Conservation (phyloP, 2,113 vertebrate species). For the Hemiscyllium ocellatum region DNA sequence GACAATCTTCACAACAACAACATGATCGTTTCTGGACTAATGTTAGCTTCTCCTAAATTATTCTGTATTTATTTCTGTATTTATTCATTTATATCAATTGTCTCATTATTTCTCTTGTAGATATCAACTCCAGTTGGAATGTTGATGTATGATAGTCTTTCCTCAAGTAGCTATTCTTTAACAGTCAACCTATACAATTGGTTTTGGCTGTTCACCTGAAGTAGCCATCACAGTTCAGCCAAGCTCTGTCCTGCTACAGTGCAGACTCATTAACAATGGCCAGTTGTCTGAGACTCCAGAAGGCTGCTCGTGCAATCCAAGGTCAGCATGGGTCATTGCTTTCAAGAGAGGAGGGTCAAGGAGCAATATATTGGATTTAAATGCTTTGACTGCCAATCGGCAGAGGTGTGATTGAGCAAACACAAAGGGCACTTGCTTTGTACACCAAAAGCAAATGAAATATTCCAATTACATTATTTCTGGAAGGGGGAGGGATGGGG, state of each 20-base stretch:
- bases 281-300: not conserved
- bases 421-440: not conserved
- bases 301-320: not conserved
- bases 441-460: conserved; percentile 17
- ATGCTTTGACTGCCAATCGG: not conserved
- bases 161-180: not conserved
- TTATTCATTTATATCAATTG: not conserved
- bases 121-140: not conserved
- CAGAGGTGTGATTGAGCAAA: not conserved
- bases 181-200: not conserved
- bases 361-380: conserved; percentile 29
- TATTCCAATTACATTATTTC: conserved; percentile 20
- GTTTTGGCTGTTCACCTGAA: not conserved
- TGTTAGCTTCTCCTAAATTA: not conserved
- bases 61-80: not conserved
- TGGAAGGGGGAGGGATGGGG: not conserved
- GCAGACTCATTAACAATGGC: not conserved
- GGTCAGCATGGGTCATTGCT: not conserved
- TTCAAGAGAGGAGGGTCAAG: not conserved
- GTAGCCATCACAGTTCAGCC: not conserved
- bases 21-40: not conserved
- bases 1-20: not conserved
- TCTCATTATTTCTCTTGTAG: not conserved
- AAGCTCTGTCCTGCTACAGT: not conserved
- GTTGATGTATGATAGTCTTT: not conserved